Base-by-base conservation (phyloP, 2,113 vertebrate genomes). In the Artemisiospiza belli region DNA sequence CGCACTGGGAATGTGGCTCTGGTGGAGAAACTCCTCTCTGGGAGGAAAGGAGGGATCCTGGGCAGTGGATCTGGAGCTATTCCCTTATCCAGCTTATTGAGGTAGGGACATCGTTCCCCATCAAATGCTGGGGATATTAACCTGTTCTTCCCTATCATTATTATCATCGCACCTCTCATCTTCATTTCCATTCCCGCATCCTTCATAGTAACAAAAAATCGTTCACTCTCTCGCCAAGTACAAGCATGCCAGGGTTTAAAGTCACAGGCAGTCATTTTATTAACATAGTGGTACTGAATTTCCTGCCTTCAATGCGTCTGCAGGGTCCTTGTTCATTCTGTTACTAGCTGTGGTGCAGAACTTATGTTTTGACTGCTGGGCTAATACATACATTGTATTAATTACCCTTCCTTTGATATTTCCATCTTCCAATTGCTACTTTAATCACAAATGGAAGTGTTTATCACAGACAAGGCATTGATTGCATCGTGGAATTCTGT, bases 1-100 rank as follows among this genome's bases (percentile, higher is more conserved):
- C 99, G 99, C 92, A 99, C 98, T 73, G 99, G 99, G 97, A 99
- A 99, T 96, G 99, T 99, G 95, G 98, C 98, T 97, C 95, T 99
- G 98, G 99, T 99, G 98, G 99, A 99, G 98, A 99, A 99, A 98
- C 97, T 99, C 97, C 97, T 99, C 93, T 99, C 98, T 96, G 99
- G 99, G 82, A 99, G 98, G 98, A 99, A 98, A 97, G 99, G 99
- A 97, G 99, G 99, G 97, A 98, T 99, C 94, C 98, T 99, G 98
- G 99, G 99, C 96, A 98, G 99, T 86, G 98, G 98, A 96, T 99
- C 99, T 67, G 98, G 99, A 94, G 98, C 99, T 97, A 98, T 99
- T 96, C 99, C 99, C 91, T 98, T 99, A 92, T 99, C 99, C 96
- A 99, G 98, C 97, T 98, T 99, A 49, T 98, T 99, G 95, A 99